Evolutionary conservation across 2,113 vertebrate species (phyloP).

Genomic region (Vulpes ferrilata): DNA sequence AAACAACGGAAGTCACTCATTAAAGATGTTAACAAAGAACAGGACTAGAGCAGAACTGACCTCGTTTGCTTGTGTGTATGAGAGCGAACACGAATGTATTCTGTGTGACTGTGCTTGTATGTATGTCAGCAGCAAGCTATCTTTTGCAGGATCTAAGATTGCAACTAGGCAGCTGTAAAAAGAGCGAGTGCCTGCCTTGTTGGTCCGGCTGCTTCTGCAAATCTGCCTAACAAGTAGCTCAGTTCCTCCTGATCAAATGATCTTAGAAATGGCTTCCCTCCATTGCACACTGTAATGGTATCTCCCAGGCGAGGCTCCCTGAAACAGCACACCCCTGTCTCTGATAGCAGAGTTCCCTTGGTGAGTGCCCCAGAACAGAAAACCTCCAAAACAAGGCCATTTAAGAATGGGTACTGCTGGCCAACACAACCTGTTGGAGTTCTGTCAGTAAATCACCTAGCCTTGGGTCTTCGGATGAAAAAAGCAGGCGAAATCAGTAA

Average conservation of each 20-base stretch:
- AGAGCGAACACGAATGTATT: conserved; percentile 59
- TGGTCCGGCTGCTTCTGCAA: conserved; percentile 80
- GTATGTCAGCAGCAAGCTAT: conserved; percentile 75
- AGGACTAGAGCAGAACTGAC: conserved; percentile 64
- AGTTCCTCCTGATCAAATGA: conserved; percentile 78
- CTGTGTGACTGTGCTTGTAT: conserved; percentile 72
- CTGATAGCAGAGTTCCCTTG: conserved; percentile 85
- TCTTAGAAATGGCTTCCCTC: conserved; percentile 82
- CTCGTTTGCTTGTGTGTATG: conserved; percentile 69
- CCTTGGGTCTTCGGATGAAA: conserved; percentile 72
- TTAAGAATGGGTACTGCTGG: conserved; percentile 79
- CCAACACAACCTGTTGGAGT: conserved; percentile 69
- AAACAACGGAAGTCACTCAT: conserved; percentile 69
- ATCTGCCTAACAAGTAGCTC: conserved; percentile 82
- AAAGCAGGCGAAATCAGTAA: conserved; percentile 81
- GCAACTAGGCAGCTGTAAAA: conserved; percentile 79
- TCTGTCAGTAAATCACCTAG: conserved; percentile 64
- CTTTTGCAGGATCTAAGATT: conserved; percentile 81
- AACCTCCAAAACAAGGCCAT: conserved; percentile 76
- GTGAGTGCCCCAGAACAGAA: conserved; percentile 85
- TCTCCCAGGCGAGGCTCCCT: conserved; percentile 83
- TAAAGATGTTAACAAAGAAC: conserved; percentile 61
- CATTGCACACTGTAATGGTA: conserved; percentile 84
- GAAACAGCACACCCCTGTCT: conserved; percentile 86
- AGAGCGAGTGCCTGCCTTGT: conserved; percentile 76